phyloP scores from a whole-genome alignment of 2,797 vertebrate genomes.

The Clamator glandarius region DNA sequence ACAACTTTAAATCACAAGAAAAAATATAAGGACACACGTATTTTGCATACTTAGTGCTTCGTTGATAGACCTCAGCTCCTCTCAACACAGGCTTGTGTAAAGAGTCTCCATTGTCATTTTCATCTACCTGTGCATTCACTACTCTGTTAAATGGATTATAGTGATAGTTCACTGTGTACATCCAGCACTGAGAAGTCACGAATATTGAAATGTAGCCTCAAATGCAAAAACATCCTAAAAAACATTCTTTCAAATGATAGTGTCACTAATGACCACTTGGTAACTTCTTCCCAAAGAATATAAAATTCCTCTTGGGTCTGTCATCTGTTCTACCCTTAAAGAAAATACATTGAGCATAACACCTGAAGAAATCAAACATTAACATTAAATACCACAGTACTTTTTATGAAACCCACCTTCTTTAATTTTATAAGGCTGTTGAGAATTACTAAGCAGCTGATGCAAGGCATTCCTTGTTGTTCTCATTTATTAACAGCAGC shows the following conservation, averaged over 20 bases:
- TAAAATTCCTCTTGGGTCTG: neutral
- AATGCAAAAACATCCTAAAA: neutral
- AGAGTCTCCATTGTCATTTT: neutral
- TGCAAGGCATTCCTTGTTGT: neutral
- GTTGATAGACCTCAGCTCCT: neutral
- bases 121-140: neutral
- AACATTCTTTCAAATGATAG: neutral
- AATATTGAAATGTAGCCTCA: neutral
- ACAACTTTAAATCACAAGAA: neutral
- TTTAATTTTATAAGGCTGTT: neutral
- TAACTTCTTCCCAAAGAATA: neutral
- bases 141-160: rapidly evolving
- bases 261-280: neutral
- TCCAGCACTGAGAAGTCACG: neutral
- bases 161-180: neutral
- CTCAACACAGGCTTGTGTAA: rapidly evolving
- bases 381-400: neutral
- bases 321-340: neutral
- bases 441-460: neutral
- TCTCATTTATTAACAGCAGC: neutral
- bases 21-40: neutral
- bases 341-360: neutral
- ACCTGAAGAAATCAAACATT: neutral
- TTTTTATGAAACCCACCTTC: neutral
- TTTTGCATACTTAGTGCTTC: neutral